Conservation (phyloP, 2,888 invertebrate species). For the Neoascia interrupta region DNA sequence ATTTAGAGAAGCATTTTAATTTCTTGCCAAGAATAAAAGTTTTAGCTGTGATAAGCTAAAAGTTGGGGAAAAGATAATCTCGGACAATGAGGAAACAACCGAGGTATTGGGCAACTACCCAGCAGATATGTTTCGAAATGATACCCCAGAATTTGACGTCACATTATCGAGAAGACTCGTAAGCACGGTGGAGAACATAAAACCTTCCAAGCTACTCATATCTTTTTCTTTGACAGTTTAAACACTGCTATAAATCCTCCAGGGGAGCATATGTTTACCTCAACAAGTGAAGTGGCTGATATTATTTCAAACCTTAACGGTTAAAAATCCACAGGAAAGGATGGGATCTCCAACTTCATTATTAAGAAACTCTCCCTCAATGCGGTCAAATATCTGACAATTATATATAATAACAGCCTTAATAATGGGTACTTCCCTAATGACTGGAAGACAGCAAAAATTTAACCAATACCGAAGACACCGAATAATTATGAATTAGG, state of each 20-base stretch:
- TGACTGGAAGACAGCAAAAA: not conserved
- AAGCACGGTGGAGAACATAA: not conserved
- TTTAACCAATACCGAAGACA: not conserved
- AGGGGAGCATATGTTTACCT: not conserved
- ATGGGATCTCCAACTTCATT: not conserved
- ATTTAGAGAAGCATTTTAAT: not conserved
- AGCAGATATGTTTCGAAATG: not conserved
- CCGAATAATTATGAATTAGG: not conserved
- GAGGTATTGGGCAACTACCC: not conserved
- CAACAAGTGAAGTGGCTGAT: not conserved
- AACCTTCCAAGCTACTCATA: not conserved
- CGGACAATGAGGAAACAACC: not conserved
- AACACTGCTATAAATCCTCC: not conserved
- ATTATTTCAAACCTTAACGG: not conserved
- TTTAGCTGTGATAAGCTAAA: not conserved
- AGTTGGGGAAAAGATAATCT: no score
- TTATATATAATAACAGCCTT: not conserved
- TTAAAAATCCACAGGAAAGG: not conserved
- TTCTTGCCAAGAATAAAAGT: not conserved
- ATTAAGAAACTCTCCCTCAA: not conserved
- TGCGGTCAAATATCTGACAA: not conserved
- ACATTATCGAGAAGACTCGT: not conserved
- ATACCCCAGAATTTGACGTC: not conserved
- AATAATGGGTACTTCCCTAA: not conserved
- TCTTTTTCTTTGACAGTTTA: not conserved